Evolutionary conservation across 2,888 invertebrate genomes (phyloP), one percentile per base, ranked within the genome.

Genomic region (Brachyptera putata): DNA sequence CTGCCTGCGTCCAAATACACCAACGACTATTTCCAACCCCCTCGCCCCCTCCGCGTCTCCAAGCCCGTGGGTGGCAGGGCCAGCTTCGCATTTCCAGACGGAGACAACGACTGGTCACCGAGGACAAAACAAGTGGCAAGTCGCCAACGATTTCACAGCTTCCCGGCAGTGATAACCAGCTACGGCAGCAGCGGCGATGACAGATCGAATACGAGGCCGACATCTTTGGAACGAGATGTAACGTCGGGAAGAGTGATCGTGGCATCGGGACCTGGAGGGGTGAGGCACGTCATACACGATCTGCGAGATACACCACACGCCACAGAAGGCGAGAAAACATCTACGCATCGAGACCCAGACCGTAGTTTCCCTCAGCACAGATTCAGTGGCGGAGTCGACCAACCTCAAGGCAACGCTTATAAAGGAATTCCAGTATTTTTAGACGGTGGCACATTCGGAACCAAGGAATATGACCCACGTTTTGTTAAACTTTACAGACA

Each of bases 401-500:
- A 41, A 37, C 18, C 11, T 1, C 7, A 22, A 37, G 1, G 1
- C 39, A 13, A 4, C 22, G 11, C 59, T 9, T 59, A 59, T 26
- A 59, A 59, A 41, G 59, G 59, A 9, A 21, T 59, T 1, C 61
- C 61, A n/a, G 57, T 57, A 13, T 56, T 49, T 24, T 18, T 48
- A n/a, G 14, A 46, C 1, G 24, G 43, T 11, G 46, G 36, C 22
- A 41, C 57, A 1, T 24, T 37, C 16, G 25, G 56, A 4, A 25
- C 36, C 24, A 61, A 56, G 26, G 37, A 34, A 1, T 61, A 61
- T 16, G 48, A 61, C 56, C 61, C 57, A 3, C 46, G 49, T 5
- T 61, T 61, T 36, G 49, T 61, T 1, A 43, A 30, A 5, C 36
- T 61, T 22, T 61, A 61, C 39, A 56, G 61, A 50, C 25, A 56